phyloP scores from a whole-genome alignment of 2,888 invertebrate genomes.

The Crossocerus cetratus region DNA sequence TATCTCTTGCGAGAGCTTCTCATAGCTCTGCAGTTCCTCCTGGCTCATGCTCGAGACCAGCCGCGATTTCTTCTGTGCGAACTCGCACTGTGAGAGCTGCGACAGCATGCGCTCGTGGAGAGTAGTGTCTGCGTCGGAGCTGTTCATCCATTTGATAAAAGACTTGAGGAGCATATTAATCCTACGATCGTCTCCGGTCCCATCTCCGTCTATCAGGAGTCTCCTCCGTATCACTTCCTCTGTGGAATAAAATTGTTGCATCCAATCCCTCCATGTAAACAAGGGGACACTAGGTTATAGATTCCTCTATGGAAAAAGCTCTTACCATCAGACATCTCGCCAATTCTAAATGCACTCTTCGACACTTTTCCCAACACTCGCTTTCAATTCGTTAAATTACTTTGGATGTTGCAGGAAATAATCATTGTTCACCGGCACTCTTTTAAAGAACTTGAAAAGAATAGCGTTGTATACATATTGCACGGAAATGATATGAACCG shows the following conservation, averaged over 20 bases:
- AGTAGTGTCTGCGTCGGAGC: constrained; percentile 78
- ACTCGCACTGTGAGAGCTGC: constrained; percentile 92
- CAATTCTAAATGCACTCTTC: too few species aligned
- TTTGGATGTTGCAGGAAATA: not conserved
- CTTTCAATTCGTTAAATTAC: not conserved
- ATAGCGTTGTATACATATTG: too few species aligned
- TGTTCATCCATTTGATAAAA: constrained; percentile 88
- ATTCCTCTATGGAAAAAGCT: not conserved
- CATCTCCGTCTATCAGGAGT: constrained; percentile 96
- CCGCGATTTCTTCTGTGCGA: constrained; percentile 90
- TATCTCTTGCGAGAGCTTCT: constrained; percentile 86
- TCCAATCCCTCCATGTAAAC: not conserved
- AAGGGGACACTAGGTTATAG: constrained; percentile 8
- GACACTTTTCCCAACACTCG: too few species aligned
- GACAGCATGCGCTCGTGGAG: constrained; percentile 88
- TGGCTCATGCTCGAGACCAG: constrained; percentile 89
- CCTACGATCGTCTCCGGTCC: constrained; percentile 95
- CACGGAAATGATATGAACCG: too few species aligned
- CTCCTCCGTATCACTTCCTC: constrained; percentile 96
- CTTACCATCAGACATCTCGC: constrained; percentile 43
- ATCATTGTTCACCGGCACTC: not conserved
- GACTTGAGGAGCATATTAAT: constrained; percentile 91
- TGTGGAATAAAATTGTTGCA: constrained; percentile 67
- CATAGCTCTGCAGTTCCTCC: constrained; percentile 90
- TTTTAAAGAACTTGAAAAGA: not conserved